Evolutionary conservation across 2,113 vertebrate genomes (phyloP).

Genomic region (Psophia crepitans): DNA sequence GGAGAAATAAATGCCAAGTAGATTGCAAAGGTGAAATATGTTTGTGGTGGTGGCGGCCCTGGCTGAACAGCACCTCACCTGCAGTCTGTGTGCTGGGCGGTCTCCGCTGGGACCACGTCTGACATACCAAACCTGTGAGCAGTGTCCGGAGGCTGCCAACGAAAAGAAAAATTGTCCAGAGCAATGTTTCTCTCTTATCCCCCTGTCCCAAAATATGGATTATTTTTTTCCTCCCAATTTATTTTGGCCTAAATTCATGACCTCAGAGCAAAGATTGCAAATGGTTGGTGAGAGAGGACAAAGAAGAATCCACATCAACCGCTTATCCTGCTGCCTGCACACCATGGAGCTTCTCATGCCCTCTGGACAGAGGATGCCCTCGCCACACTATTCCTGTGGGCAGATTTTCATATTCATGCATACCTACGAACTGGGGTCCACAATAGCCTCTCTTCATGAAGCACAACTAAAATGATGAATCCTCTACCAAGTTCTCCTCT

Average conservation of each 20-base stretch:
- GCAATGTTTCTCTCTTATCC: background rate
- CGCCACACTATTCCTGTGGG: background rate
- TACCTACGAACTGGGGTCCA: background rate
- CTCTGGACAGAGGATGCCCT: background rate
- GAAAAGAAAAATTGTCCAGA: background rate
- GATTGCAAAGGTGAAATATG: background rate
- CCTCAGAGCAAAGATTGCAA: background rate
- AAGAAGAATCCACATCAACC: background rate
- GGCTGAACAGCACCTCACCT: slow-evolving; percentile 6
- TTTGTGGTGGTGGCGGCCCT: background rate
- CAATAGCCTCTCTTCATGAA: background rate
- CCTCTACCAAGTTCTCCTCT: background rate
- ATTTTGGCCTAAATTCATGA: background rate
- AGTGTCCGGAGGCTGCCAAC: background rate
- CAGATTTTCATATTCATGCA: background rate
- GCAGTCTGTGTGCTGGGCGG: background rate
- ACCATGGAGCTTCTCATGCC: background rate
- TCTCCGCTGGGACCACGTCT: background rate
- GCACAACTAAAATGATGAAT: background rate
- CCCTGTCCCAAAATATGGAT: background rate
- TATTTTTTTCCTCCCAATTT: background rate
- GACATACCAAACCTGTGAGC: slow-evolving; percentile 8
- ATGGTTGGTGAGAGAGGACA: background rate
- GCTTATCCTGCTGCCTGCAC: background rate
- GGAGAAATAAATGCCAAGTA: background rate